Base-by-base conservation (phyloP, 2,797 vertebrate species). In the Sebastes diaconus region DNA sequence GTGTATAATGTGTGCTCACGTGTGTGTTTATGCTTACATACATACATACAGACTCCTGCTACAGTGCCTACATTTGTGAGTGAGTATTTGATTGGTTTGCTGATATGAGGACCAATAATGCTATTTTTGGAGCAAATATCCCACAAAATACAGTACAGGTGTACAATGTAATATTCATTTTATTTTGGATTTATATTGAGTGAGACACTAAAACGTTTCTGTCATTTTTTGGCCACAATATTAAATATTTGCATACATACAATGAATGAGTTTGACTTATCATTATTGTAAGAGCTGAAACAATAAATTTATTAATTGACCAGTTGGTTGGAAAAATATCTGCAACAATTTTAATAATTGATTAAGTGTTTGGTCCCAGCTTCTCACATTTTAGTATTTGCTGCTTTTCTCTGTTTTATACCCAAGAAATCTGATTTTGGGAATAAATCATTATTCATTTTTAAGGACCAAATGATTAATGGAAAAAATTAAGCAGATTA, bases 111-210 rank as follows among this genome's bases (percentile, higher is more conserved):
- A 46, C 25, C 32, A 78, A 25, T 65, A 6, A 55, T 25, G 68
- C 58, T 81, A 63, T 85, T 73, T 83, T 66, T 61, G 24, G 72
- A 22, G 8, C 64, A 83, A 60, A 68, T 52, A 20, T 18, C 18
- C 46, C 46, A 52, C 46, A 58, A 18, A 46, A 22, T 14, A 3
- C 20, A 73, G 11, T 0, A 22, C 4, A 34, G 25, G 12, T n/a
- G 4, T 16, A 1, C 1, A 18, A 11, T 22, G 2, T 25, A 22
- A 11, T 6, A 0, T n/a, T 75, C 1, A n/a, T 27, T 1, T 25
- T 9, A 20, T 39, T 32, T 68, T 29, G 1, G 2, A 14, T 60
- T 63, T 70, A 29, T 9, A 20, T 39, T 32, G 1, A 25, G 10
- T 30, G 11, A 78, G 24, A 74, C 60, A 42, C 13, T n/a, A 6